phyloP scores from a whole-genome alignment of 2,113 vertebrate genomes.

The human region DNA sequence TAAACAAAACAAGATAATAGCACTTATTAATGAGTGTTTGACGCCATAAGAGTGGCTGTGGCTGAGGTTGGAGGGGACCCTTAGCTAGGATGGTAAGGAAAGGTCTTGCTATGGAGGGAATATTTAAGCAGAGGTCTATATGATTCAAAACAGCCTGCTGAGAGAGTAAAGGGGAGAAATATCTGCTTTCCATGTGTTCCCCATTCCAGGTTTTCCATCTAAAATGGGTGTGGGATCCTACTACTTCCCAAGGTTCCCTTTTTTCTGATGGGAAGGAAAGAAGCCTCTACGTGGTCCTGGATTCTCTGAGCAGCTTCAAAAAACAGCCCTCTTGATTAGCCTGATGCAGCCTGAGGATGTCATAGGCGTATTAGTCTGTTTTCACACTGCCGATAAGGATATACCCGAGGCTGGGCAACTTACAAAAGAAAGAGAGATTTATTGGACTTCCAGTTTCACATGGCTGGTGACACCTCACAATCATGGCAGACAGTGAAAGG shows the following conservation, averaged over 20 bases:
- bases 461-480: too few species aligned
- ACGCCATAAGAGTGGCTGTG: background rate
- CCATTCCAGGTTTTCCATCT: fast-evolving
- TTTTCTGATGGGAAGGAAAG: background rate
- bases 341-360: too few species aligned
- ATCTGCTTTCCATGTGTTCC: fast-evolving
- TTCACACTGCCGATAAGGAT: too few species aligned
- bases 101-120: background rate
- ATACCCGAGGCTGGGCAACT: too few species aligned
- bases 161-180: background rate
- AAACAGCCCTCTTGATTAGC: background rate
- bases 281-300: background rate
- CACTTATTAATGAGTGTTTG: background rate
- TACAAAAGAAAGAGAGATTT: too few species aligned
- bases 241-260: fast-evolving
- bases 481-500: too few species aligned
- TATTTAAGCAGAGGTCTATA: background rate
- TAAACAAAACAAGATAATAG: background rate
- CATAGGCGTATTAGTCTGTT: background rate
- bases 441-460: too few species aligned
- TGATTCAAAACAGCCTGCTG: fast-evolving
- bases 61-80: background rate
- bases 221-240: too few species aligned
- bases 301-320: background rate
- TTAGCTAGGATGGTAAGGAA: background rate